Percentiles rank a stretch among this genome's conserved stretches.
phyloP scores from a whole-genome alignment of 1,140 invertebrate genomes.

The Theocolax elegans region DNA sequence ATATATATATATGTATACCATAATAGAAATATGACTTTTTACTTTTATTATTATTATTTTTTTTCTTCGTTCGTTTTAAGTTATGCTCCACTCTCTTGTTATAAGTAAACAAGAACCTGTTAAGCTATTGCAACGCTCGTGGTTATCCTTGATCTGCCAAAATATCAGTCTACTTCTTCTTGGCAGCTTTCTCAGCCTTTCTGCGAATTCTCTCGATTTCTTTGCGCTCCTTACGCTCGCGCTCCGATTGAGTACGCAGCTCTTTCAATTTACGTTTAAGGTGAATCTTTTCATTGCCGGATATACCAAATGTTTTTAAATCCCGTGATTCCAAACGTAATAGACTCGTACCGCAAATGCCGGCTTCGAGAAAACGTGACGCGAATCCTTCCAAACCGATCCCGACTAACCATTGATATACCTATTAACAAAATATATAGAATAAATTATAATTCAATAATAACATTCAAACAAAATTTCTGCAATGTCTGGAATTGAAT shows the following conservation, averaged over 20 bases:
- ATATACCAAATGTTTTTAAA: slow-evolving; percentile 86
- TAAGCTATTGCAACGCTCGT: no score
- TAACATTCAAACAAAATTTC: no score
- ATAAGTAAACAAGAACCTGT: no score
- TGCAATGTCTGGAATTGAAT: no score
- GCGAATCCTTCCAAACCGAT: slow-evolving; percentile 85
- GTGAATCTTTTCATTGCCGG: slow-evolving; percentile 81
- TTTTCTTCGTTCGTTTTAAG: no score
- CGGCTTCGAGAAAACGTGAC: slow-evolving; percentile 83
- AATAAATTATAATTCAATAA: no score
- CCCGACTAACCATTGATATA: slow-evolving; percentile 89
- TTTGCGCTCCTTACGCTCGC: slow-evolving; percentile 82
- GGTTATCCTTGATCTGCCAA: no score
- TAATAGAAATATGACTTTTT: no score
- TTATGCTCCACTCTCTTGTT: no score
- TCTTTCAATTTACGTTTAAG: slow-evolving; percentile 92
- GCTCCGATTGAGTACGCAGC: slow-evolving; percentile 81
- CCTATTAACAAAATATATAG: slow-evolving; percentile 66
- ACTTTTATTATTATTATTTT: no score
- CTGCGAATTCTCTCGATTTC: slow-evolving; percentile 79
- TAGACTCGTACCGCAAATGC: slow-evolving; percentile 84
- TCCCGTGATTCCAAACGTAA: slow-evolving; percentile 87
- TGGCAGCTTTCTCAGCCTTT: slow-evolving; percentile 85
- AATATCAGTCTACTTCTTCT: slow-evolving; percentile 75
- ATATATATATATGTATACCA: no score